A percentile compares a stretch with the other conserved stretches of the same genome.
Evolutionary conservation across 2,797 vertebrate genomes (phyloP).

Genomic region (Erethizon dorsatum): DNA sequence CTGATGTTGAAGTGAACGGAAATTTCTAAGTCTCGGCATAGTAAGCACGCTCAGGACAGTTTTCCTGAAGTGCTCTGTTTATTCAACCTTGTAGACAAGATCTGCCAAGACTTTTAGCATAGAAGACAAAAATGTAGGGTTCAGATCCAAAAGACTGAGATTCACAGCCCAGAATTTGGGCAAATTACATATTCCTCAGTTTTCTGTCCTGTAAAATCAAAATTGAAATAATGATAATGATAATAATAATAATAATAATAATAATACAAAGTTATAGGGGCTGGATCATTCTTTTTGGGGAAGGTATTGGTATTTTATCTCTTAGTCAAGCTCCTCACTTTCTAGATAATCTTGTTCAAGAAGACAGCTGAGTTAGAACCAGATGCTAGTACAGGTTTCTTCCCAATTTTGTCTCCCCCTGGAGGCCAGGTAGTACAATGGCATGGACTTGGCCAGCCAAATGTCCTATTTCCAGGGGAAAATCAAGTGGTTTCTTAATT

Average conservation of each 20-base stretch:
- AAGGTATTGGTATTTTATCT: not conserved
- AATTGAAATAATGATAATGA: not conserved
- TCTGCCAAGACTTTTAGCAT: not conserved
- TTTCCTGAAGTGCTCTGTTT: not conserved
- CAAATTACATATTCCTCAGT: not conserved
- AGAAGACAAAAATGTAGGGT: not conserved
- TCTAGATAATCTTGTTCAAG: not conserved
- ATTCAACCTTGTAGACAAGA: not conserved
- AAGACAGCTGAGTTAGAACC: not conserved
- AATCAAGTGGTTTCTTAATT: not conserved
- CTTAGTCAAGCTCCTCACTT: not conserved
- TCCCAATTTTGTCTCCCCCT: fast-evolving
- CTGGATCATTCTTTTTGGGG: not conserved
- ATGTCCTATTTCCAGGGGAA: not conserved
- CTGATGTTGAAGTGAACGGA: slow-evolving; percentile 60
- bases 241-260: not conserved
- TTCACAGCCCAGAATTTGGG: not conserved
- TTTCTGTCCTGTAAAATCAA: not conserved
- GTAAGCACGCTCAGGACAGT: not conserved
- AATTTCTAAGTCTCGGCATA: slow-evolving; percentile 50
- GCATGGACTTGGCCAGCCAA: not conserved
- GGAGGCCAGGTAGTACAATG: not conserved
- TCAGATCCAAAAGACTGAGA: not conserved
- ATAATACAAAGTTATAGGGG: not conserved
- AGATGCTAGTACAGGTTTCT: not conserved